Percentiles rank a stretch among this genome's conserved stretches.
Evolutionary conservation across 2,888 invertebrate genomes (phyloP).

Genomic region (Rhagonycha lutea): DNA sequence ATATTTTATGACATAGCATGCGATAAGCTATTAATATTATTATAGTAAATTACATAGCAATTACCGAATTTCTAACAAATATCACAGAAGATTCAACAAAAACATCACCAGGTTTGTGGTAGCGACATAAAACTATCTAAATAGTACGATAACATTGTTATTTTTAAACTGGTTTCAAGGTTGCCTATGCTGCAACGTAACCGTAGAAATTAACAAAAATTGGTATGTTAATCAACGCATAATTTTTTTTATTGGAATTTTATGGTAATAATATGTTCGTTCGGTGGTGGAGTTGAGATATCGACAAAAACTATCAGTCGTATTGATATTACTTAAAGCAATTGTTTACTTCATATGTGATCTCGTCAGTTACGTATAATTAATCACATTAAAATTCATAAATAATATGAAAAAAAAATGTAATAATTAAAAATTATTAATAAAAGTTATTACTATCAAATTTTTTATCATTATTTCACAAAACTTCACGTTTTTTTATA

Average conservation of each 20-base stretch:
- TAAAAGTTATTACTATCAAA: too few species aligned
- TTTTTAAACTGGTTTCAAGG: background rate
- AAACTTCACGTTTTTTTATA: too few species aligned
- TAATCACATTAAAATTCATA: too few species aligned
- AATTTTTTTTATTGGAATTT: too few species aligned
- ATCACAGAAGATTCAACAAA: background rate
- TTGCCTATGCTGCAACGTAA: background rate
- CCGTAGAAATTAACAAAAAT: background rate
- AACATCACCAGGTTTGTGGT: background rate
- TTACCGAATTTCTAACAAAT: background rate
- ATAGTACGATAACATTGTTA: background rate
- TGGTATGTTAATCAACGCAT: background rate
- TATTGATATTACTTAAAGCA: too few species aligned
- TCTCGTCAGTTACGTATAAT: too few species aligned
- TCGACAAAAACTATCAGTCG: too few species aligned
- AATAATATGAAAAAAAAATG: too few species aligned
- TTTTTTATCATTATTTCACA: too few species aligned
- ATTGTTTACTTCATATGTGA: too few species aligned
- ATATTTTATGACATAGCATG: background rate
- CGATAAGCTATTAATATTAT: background rate
- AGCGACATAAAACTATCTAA: background rate
- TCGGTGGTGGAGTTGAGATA: background rate
- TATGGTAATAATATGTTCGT: too few species aligned
- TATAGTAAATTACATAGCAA: background rate
- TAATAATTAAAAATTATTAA: too few species aligned